phyloP scores from a whole-genome alignment of 2,888 invertebrate genomes.

The Lucinisca nassula region DNA sequence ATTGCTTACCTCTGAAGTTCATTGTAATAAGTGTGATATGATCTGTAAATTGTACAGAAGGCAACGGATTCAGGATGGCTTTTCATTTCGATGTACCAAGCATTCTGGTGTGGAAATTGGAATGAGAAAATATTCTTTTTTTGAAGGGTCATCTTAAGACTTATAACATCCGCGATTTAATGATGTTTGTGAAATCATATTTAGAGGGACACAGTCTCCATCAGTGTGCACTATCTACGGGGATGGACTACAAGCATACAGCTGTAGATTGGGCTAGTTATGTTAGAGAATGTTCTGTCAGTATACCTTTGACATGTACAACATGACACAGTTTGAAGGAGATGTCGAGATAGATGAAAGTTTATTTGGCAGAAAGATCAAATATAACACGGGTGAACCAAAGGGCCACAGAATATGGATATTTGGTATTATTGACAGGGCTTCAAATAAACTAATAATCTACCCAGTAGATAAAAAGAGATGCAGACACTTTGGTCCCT shows the following conservation, averaged over 20 bases:
- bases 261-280: constrained; percentile 29
- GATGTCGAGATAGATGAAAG: not conserved
- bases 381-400: constrained; percentile 26
- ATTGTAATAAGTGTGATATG: not conserved
- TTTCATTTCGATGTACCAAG: not conserved
- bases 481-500: constrained; percentile 3
- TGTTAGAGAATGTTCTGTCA: constrained; percentile 18
- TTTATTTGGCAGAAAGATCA: not conserved
- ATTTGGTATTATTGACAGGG: constrained; percentile 20
- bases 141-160: constrained; percentile 25
- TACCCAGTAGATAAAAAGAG: constrained; percentile 24
- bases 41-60: not conserved
- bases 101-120: constrained; percentile 17
- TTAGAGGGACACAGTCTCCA: constrained; percentile 20
- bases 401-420: constrained; percentile 32
- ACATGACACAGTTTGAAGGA: not conserved
- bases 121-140: constrained; percentile 32
- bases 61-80: not conserved
- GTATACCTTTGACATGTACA: constrained; percentile 8
- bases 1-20: not conserved
- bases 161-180: constrained; percentile 26
- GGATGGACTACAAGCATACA: constrained; percentile 24
- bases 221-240: constrained; percentile 13
- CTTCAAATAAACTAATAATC: not conserved
- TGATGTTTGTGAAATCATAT: constrained; percentile 20